Conservation (phyloP, 23 tunicate species). For the Botrylloides violaceus region DNA sequence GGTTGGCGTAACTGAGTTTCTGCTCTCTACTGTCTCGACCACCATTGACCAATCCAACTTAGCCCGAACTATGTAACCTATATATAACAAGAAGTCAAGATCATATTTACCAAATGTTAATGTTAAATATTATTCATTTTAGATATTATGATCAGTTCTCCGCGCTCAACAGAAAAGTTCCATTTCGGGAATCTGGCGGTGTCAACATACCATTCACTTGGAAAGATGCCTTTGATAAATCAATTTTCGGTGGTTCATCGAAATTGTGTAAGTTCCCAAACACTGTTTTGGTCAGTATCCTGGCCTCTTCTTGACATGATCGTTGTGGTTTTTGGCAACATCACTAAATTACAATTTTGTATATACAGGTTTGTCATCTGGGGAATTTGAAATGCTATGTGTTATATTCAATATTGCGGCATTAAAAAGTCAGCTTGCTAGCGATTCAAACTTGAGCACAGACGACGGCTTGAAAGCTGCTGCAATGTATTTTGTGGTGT, state of each 20-base stretch:
- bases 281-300: background rate
- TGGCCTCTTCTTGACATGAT: no score
- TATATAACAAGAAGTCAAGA: no score
- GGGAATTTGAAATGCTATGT: slow-evolving; percentile 84
- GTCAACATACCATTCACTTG: slow-evolving; percentile 69
- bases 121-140: background rate
- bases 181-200: slow-evolving; percentile 75
- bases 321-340: slow-evolving; percentile 1
- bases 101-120: no score
- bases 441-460: slow-evolving; percentile 67
- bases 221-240: slow-evolving; percentile 81
- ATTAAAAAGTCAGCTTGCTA: slow-evolving; percentile 77
- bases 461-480: slow-evolving; percentile 93
- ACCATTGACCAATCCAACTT: no score
- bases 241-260: slow-evolving; percentile 60
- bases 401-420: slow-evolving; percentile 81
- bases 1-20: no score
- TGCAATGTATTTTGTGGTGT: slow-evolving; percentile 75
- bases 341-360: background rate
- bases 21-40: no score
- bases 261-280: slow-evolving; percentile 48
- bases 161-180: slow-evolving; percentile 69
- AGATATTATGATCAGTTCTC: slow-evolving; percentile 88
- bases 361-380: slow-evolving; percentile 18
- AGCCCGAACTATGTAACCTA: no score